Percentiles rank a stretch among this genome's conserved stretches.
phyloP scores from a whole-genome alignment of 2,113 vertebrate genomes.

The Catagonus wagneri region DNA sequence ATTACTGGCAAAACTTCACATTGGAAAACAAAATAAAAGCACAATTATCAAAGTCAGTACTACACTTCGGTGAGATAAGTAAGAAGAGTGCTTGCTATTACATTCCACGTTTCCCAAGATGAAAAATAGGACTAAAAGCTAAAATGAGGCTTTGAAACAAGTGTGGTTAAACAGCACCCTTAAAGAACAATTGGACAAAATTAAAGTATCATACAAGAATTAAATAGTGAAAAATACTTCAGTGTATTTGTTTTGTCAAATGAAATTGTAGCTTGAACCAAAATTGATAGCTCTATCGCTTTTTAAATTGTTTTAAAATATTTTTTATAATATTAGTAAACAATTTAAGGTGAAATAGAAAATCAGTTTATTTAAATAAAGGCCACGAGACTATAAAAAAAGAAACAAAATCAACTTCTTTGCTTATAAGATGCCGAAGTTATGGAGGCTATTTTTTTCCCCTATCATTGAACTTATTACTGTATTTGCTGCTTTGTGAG shows the following conservation, averaged over 20 bases:
- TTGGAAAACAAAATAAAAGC: neutral
- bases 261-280: neutral
- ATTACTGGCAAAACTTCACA: neutral
- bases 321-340: neutral
- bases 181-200: neutral
- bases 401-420: neutral
- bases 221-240: neutral
- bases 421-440: neutral
- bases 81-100: neutral
- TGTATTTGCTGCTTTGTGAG: neutral
- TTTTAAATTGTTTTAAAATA: neutral
- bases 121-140: neutral
- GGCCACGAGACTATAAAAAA: neutral
- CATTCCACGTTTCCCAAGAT: neutral
- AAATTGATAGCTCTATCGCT: neutral
- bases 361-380: neutral
- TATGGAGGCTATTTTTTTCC: neutral
- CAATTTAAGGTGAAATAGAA: neutral
- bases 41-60: neutral
- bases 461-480: neutral
- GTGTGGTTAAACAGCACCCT: neutral
- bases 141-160: neutral
- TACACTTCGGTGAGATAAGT: neutral
- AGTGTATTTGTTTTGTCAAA: neutral
- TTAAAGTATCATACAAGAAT: neutral